Base-by-base conservation (phyloP, 2,113 vertebrate genomes). In the Misgurnus anguillicaudatus region DNA sequence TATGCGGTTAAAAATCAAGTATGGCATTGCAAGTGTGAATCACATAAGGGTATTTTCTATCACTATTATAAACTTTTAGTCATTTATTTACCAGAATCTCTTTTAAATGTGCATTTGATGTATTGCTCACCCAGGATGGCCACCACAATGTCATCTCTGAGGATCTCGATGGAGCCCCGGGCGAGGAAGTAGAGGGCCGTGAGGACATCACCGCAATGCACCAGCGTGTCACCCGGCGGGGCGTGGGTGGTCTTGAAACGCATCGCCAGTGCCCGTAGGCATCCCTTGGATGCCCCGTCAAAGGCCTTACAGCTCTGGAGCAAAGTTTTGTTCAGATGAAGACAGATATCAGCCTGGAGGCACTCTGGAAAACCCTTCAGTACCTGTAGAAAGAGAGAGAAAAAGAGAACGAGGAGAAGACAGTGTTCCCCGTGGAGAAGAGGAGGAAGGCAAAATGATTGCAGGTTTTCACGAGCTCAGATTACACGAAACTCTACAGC, bases 301-400 rank as follows among this genome's bases (percentile, higher is more conserved):
- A 99, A 99, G 0, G 95, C 98, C 91, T 97, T 98, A 82, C 97
- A 99, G 86, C 93, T 94, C 86, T 98, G 93, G 47, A 99, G 94
- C 84, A 99, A 94, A 82, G 88, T 96, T 88, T 97, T 93, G 86
- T 99, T 99, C 84, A 99, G 96, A 83, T 99, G 98, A 74, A 99
- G 95, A 87, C 98, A 99, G 89, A 99, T 98, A 69, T 99, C 98
- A 51, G 98, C 98, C 92, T 99, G 98, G 83, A 99, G 94, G 88
- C 98, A 99, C 90, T 99, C 98, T 78, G 98, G 97, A 86, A 99
- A 99, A 41, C 98, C 98, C 94, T 99, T 99, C 88, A 99, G 88
- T 82, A 99, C 97, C 98, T 99, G 90, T 42, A 70, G 51, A 79
- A 48, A 61, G 8, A 17, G 19, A 31, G 36, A 71, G 0, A 51